Evolutionary conservation across 1,140 invertebrate genomes (phyloP), one percentile per base, ranked within the genome.

Genomic region (Zaprionus capensis): DNA sequence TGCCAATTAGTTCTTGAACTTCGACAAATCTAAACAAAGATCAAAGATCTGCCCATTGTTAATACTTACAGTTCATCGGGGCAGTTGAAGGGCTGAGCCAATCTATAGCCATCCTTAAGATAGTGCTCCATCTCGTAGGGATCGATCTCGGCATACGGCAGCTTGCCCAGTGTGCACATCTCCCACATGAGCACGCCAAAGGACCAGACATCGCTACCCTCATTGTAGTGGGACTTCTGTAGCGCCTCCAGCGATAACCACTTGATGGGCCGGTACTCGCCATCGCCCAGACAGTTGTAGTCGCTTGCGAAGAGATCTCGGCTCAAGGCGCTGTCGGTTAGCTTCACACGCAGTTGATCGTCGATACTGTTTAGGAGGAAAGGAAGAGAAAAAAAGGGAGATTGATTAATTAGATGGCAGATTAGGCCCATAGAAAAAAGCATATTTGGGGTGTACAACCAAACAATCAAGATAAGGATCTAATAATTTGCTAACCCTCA

Each of bases 151-250:
- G 85, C 85, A 88, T 98, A 99, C 0, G 98, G 98, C 91, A 98
- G 96, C 90, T 98, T 97, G 4, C 97, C 98, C 64, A 98, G 93
- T 1, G 98, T 99, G 67, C 98, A 97, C 81, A 99, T 93, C 93
- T 99, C 98, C 98, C 98, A 99, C 71, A 99, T 93, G 2, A 98
- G 94, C 11, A 99, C 98, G 0, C 98, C 98, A 93, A 98, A 97
- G 55, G 98, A 96, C 98, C 98, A 99, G 93, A 98, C 97, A 93
- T 99, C 98, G 51, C 97, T 96, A 38, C 97, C 96, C 20, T 96
- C 95, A 22, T 96, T 97, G 93, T 97, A 98, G 83, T 96, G 95
- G 78, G 96, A 96, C 83, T 96, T 96, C 14, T 96, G 94, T 53
- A 99, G 93, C 56, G 97, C 96, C 93, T 99, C 98, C 28, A 98